A percentile compares a stretch with the other conserved stretches of the same genome.
phyloP scores from a whole-genome alignment of 2,888 invertebrate species.

The Hypercompe scribonia region DNA sequence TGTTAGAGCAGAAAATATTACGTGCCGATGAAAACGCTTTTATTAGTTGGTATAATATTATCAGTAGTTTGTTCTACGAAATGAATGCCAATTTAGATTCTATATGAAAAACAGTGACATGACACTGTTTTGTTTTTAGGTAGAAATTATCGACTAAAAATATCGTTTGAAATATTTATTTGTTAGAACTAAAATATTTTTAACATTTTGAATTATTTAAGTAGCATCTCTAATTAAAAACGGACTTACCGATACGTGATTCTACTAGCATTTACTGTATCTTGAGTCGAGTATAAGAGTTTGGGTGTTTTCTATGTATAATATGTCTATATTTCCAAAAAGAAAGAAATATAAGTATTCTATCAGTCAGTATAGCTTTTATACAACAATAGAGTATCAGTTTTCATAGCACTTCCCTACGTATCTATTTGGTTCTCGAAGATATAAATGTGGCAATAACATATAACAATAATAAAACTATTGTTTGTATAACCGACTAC shows the following conservation, averaged over 20 bases:
- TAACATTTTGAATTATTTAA: not conserved
- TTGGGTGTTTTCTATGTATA: no score
- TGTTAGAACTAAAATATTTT: not conserved
- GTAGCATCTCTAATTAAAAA: not conserved
- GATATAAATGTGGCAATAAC: no score
- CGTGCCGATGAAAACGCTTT: not conserved
- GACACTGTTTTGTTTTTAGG: not conserved
- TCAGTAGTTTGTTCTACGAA: not conserved
- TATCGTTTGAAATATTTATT: not conserved
- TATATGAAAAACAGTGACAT: not conserved
- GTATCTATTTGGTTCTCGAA: no score
- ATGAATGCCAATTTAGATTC: not conserved
- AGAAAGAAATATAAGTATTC: no score
- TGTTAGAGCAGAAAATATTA: not conserved
- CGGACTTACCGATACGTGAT: not conserved
- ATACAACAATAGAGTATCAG: no score
- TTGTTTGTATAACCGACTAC: no score
- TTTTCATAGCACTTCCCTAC: no score
- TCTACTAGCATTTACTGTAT: no score
- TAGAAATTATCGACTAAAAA: not conserved
- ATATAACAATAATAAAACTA: no score
- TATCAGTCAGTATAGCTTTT: no score
- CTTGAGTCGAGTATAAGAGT: no score
- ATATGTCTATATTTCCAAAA: no score
- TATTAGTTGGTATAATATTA: not conserved